These are phyloP conservation scores for Chionodraco myersi DNA, from an alignment of 2,113 vertebrate species.

Conservation along the genomic window DNA sequence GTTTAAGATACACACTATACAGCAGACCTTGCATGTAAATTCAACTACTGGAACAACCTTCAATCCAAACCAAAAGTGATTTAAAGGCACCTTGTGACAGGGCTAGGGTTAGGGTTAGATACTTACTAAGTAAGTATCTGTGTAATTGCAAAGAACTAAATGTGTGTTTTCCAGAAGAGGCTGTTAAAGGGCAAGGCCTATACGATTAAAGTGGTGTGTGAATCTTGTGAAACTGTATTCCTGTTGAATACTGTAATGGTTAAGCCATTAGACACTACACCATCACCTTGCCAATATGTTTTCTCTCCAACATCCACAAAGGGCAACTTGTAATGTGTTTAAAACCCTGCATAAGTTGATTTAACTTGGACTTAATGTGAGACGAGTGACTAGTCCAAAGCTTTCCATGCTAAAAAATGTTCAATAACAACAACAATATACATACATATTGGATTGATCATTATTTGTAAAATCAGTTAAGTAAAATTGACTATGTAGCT, in stretches of 20 bases:
- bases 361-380: not conserved
- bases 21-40: not conserved
- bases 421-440: not conserved
- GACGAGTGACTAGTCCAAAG: not conserved
- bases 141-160: constrained; percentile 4
- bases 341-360: not conserved
- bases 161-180: not conserved
- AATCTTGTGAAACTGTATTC: constrained; percentile 6
- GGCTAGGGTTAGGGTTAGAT: too few relatives aligned
- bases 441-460: not conserved
- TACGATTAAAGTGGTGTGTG: constrained; percentile 20
- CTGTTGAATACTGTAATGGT: not conserved
- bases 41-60: not conserved
- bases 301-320: not conserved
- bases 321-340: not conserved
- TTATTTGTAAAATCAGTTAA: not conserved
- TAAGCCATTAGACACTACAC: not conserved
- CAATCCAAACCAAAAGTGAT: not conserved
- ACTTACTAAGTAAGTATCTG: not conserved
- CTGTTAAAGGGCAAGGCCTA: constrained; percentile 1
- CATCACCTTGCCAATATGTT: not conserved
- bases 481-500: too few relatives aligned
- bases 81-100: constrained; percentile 1
- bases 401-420: not conserved
- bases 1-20: not conserved